Percentiles rank a stretch among this genome's conserved stretches.
phyloP scores from a whole-genome alignment of 35 echinoderm and acorn worm species.

The Anneissia japonica region DNA sequence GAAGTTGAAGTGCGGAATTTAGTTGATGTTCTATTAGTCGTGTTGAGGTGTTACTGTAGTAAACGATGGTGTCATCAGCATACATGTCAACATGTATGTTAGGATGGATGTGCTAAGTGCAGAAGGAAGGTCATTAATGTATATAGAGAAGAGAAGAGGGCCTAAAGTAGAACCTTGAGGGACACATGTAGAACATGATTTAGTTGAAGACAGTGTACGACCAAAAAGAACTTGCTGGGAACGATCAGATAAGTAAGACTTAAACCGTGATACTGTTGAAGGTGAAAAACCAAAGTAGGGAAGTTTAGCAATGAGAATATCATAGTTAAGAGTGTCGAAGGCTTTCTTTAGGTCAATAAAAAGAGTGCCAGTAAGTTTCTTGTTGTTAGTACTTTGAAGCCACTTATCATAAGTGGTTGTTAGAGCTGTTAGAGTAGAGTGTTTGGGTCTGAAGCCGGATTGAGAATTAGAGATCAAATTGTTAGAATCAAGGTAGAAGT shows the following conservation, averaged over 20 bases:
- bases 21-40: too few relatives aligned
- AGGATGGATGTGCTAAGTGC: too few relatives aligned
- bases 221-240: background rate
- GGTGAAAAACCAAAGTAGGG: background rate
- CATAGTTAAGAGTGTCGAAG: slow-evolving; percentile 30
- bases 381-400: slow-evolving; percentile 1
- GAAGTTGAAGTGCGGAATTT: too few relatives aligned
- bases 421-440: slow-evolving; percentile 16
- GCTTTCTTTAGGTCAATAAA: slow-evolving; percentile 45
- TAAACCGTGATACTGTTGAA: background rate
- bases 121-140: background rate
- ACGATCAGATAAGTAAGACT: background rate
- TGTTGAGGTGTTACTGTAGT: too few relatives aligned
- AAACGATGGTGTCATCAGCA: too few relatives aligned
- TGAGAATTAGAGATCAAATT: slow-evolving; percentile 19
- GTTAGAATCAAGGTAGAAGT: background rate
- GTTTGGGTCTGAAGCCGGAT: slow-evolving; percentile 20
- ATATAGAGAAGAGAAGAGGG: background rate
- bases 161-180: background rate
- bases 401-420: slow-evolving; percentile 15
- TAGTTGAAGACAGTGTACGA: background rate
- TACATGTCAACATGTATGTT: too few relatives aligned
- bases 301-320: background rate
- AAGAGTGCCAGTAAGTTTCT: too few relatives aligned
- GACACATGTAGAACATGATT: background rate